A percentile compares a stretch with the other conserved stretches of the same genome.
phyloP scores from a whole-genome alignment of 2,888 invertebrate genomes.

The Eristalis tenax region DNA sequence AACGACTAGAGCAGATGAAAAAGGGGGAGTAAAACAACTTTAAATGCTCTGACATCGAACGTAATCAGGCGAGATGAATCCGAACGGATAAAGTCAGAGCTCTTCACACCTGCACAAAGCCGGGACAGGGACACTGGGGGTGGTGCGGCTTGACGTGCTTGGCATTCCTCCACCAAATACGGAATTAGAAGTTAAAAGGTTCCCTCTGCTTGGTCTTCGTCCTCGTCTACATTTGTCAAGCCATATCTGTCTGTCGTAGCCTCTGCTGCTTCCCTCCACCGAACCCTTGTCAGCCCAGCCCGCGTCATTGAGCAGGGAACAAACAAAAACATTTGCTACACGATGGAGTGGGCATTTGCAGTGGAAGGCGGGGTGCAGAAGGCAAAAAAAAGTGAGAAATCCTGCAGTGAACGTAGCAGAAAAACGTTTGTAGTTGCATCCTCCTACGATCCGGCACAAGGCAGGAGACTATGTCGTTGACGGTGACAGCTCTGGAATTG shows the following conservation, averaged over 20 bases:
- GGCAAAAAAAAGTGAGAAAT: conserved; percentile 1
- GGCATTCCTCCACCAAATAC: conserved; percentile 7
- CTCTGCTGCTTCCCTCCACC: background rate
- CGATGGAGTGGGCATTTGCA: background rate
- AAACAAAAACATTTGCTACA: conserved; percentile 64
- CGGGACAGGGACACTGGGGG: background rate
- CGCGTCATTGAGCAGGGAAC: conserved; percentile 19
- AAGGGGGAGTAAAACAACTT: conserved; percentile 28
- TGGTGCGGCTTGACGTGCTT: conserved; percentile 1
- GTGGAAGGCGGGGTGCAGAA: background rate
- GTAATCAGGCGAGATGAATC: conserved; percentile 70
- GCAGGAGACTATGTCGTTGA: conserved; percentile 16
- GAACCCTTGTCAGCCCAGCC: no score
- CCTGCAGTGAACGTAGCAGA: conserved; percentile 47
- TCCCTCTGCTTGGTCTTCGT: conserved; percentile 23
- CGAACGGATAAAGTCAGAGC: conserved; percentile 52
- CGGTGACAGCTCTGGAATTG: conserved; percentile 63
- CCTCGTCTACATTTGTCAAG: conserved; percentile 56
- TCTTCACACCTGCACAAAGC: conserved; percentile 51
- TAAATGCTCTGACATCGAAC: conserved; percentile 65
- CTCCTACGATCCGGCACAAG: background rate
- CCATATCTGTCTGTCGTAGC: conserved; percentile 28
- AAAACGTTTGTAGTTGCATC: conserved; percentile 59
- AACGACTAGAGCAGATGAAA: background rate
- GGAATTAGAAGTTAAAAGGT: conserved; percentile 63